A percentile compares a stretch with the other conserved stretches of the same genome.
phyloP scores from a whole-genome alignment of 2,797 vertebrate species.

The Danionella dracula region DNA sequence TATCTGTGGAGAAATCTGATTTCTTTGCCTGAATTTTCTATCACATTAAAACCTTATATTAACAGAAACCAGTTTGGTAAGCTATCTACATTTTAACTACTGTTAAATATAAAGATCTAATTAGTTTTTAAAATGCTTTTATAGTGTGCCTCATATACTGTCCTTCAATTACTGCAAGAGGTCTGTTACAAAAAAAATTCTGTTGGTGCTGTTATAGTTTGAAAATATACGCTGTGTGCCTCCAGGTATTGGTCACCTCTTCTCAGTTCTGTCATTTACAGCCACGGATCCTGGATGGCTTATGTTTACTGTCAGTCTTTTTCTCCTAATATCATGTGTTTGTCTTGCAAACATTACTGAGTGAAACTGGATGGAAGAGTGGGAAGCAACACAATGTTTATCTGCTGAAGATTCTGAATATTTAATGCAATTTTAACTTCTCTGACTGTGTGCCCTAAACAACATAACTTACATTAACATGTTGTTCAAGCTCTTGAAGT shows the following conservation, averaged over 20 bases:
- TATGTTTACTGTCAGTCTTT: neutral
- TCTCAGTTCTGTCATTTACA: slow-evolving; percentile 12
- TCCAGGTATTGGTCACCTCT: slow-evolving; percentile 4
- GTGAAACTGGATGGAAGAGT: neutral
- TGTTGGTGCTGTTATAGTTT: slow-evolving; percentile 24
- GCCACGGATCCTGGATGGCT: slow-evolving; percentile 6
- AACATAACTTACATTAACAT: slow-evolving; percentile 57
- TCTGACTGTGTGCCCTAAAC: slow-evolving; percentile 54
- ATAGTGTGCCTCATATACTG: neutral
- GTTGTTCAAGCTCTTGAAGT: slow-evolving; percentile 50
- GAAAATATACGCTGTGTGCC: neutral
- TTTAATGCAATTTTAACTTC: slow-evolving; percentile 53
- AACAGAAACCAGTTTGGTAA: too few relatives aligned
- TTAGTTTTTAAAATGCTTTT: too few relatives aligned
- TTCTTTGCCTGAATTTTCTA: too few relatives aligned
- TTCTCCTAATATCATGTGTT: neutral
- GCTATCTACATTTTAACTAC: too few relatives aligned
- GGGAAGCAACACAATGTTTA: neutral
- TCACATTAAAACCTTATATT: too few relatives aligned
- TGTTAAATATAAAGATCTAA: too few relatives aligned
- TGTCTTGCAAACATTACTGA: neutral
- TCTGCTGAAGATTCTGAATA: slow-evolving; percentile 23
- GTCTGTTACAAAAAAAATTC: slow-evolving; percentile 9
- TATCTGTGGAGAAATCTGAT: too few relatives aligned
- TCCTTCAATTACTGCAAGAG: neutral